Percentiles rank a stretch among this genome's conserved stretches.
Evolutionary conservation across 2,113 vertebrate genomes (phyloP).

Genomic region (Pteruthius melanotis): DNA sequence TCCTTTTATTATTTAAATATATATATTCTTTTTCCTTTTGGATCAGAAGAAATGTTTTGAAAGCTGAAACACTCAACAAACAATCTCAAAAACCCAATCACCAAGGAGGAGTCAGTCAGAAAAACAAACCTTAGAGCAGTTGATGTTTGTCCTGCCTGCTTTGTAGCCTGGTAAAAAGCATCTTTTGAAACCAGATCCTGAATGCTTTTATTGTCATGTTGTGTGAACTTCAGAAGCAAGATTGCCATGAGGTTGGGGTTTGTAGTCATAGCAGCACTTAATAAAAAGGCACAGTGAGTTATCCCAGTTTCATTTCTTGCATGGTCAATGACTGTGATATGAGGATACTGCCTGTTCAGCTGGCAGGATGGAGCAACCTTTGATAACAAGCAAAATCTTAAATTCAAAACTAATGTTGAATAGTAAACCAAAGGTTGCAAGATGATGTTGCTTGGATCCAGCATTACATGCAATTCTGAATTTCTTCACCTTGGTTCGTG

Average conservation of each 20-base stretch:
- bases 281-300: not conserved
- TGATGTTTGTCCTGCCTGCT: not conserved
- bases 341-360: not conserved
- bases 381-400: not conserved
- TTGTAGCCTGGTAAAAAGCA: not conserved
- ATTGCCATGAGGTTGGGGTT: not conserved
- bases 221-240: not conserved
- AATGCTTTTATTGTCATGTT: not conserved
- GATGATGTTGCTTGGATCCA: not conserved
- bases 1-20: not conserved
- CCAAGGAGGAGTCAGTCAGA: accelerated
- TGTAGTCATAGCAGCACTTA: not conserved
- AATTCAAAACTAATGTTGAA: not conserved
- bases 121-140: not conserved
- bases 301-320: not conserved
- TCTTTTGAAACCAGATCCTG: not conserved
- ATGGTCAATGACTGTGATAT: not conserved
- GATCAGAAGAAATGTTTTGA: not conserved
- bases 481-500: not conserved
- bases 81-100: accelerated
- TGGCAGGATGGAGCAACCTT: not conserved
- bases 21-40: not conserved
- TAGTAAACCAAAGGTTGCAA: not conserved
- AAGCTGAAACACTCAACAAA: not conserved
- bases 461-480: not conserved